These are phyloP conservation scores for Acipenser ruthenus DNA, from an alignment of 2,797 vertebrate species.

Conservation along the genomic window DNA sequence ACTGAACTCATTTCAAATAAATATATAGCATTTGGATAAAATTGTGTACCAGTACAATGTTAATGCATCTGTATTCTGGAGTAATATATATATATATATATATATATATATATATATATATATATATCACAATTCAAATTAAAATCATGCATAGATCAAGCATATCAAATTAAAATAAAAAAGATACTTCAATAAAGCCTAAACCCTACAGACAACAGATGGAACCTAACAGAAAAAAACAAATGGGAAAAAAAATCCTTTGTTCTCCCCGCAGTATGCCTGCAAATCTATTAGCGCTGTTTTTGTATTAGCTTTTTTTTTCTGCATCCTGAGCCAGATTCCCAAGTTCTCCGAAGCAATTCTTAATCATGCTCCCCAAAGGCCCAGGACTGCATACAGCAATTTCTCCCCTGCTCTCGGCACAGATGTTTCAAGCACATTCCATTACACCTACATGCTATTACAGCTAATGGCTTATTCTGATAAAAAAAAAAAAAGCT, in stretches of 20 bases:
- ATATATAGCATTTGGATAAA: too few relatives aligned
- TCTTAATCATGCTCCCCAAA: conserved; percentile 80
- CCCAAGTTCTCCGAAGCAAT: conserved; percentile 79
- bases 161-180: too few relatives aligned
- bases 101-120: too few relatives aligned
- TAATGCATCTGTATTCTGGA: too few relatives aligned
- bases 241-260: conserved; percentile 62
- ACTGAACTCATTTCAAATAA: too few relatives aligned
- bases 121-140: too few relatives aligned
- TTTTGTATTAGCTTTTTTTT: conserved; percentile 50
- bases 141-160: too few relatives aligned
- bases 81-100: too few relatives aligned
- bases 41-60: too few relatives aligned
- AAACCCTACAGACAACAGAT: conserved; percentile 52
- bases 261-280: conserved; percentile 71
- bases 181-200: too few relatives aligned
- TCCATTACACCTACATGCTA: conserved; percentile 89
- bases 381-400: conserved; percentile 69
- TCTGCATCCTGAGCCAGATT: conserved; percentile 70
- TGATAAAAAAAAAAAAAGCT: conserved; percentile 67
- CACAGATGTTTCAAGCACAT: conserved; percentile 85
- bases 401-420: conserved; percentile 76
- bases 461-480: conserved; percentile 87
- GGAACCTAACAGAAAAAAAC: conserved; percentile 68
- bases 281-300: conserved; percentile 77